Conservation (phyloP, 2,888 invertebrate species). For the Acleris laterana region DNA sequence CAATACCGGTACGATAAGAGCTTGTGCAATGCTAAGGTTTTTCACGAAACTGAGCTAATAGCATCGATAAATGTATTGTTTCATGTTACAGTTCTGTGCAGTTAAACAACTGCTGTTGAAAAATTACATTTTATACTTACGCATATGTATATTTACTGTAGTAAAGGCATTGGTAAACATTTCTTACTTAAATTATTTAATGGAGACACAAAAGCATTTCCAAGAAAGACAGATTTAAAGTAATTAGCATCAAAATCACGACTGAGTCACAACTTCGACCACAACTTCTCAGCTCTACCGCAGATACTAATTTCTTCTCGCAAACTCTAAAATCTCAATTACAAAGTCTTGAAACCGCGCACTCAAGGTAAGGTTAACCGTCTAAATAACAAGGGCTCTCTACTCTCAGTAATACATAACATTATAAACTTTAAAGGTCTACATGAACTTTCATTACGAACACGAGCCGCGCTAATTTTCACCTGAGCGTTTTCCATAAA, state of each 20-base stretch:
- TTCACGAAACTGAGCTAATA: conserved; percentile 25
- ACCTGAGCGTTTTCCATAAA: conserved; percentile 5
- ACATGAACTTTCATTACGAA: neutral
- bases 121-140: neutral
- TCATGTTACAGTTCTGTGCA: neutral
- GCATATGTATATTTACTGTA: neutral
- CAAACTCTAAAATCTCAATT: too few species aligned
- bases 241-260: neutral
- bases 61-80: conserved; percentile 1
- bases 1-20: conserved; percentile 12
- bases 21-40: conserved; percentile 33
- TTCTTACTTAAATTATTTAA: neutral
- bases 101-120: neutral
- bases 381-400: too few species aligned
- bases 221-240: neutral
- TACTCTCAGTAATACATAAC: too few species aligned
- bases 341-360: too few species aligned
- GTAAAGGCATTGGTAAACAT: neutral
- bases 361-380: too few species aligned
- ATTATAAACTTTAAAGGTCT: neutral
- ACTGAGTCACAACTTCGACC: neutral
- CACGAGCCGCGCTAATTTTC: conserved; percentile 4
- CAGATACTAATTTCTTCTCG: too few species aligned
- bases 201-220: neutral
- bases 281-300: too few species aligned